These are phyloP conservation scores for Gonatopus flavifemur DNA, from an alignment of 1,140 invertebrate species.

Conservation along the genomic window DNA sequence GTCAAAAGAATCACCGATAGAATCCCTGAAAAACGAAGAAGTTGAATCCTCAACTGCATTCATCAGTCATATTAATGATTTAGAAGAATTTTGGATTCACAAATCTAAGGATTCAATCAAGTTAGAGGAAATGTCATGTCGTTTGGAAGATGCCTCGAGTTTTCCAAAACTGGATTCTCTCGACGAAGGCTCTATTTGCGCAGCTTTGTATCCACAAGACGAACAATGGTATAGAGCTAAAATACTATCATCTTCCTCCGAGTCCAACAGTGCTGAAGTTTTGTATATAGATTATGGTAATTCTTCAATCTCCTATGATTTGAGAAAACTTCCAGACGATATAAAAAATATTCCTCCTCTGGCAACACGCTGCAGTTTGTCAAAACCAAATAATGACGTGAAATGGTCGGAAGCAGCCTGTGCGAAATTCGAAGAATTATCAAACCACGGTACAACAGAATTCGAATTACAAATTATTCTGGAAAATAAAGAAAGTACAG, in stretches of 20 bases:
- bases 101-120: slow-evolving; percentile 57
- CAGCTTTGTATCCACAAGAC: slow-evolving; percentile 68
- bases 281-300: slow-evolving; percentile 67
- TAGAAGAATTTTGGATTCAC: slow-evolving; percentile 69
- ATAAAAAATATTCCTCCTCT: slow-evolving; percentile 42
- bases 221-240: slow-evolving; percentile 66
- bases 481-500: slow-evolving; percentile 63
- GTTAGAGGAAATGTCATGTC: slow-evolving; percentile 63
- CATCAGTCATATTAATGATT: slow-evolving; percentile 61
- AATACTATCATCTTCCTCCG: slow-evolving; percentile 34
- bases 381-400: slow-evolving; percentile 28
- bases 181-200: slow-evolving; percentile 62
- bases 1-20: no score
- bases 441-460: slow-evolving; percentile 44
- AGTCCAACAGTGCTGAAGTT: slow-evolving; percentile 47
- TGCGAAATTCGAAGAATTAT: slow-evolving; percentile 35
- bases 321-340: slow-evolving; percentile 49
- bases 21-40: no score
- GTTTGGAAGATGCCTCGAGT: slow-evolving; percentile 57
- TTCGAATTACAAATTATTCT: slow-evolving; percentile 50
- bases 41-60: slow-evolving; percentile 45
- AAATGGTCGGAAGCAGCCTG: slow-evolving; percentile 47
- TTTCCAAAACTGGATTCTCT: slow-evolving; percentile 55
- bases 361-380: slow-evolving; percentile 48
- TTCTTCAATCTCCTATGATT: slow-evolving; percentile 36